These are phyloP conservation scores for Spodoptera exigua DNA, from an alignment of 2,888 invertebrate species.

Conservation along the genomic window DNA sequence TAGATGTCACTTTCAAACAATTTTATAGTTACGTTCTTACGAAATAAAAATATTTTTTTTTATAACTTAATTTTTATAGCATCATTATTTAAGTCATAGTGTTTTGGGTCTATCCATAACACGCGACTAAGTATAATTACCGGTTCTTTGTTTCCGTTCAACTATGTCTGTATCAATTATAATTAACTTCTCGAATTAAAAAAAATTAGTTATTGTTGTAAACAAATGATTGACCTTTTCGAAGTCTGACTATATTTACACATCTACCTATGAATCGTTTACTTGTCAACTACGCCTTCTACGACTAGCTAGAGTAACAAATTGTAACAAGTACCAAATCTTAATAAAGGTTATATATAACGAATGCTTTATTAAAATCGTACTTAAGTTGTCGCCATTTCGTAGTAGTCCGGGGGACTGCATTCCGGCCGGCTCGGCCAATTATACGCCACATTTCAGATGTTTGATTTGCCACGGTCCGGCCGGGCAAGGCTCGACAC, in stretches of 20 bases:
- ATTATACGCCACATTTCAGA: conserved; percentile 60
- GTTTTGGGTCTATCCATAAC: neutral
- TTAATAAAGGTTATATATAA: conserved; percentile 17
- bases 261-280: neutral
- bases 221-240: too few species aligned
- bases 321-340: conserved; percentile 4
- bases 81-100: conserved; percentile 1
- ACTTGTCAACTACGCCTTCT: conserved; percentile 4
- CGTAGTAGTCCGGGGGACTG: conserved; percentile 36
- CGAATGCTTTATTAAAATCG: conserved; percentile 40
- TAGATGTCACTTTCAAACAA: conserved; percentile 6
- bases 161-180: too few species aligned
- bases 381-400: conserved; percentile 40
- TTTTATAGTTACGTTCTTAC: neutral
- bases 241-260: too few species aligned
- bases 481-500: conserved; percentile 30
- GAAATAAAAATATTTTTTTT: too few species aligned
- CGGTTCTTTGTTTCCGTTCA: too few species aligned
- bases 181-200: too few species aligned
- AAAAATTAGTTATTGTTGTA: too few species aligned
- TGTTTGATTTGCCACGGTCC: conserved; percentile 60
- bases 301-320: neutral
- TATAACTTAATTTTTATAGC: too few species aligned
- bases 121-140: neutral
- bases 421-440: conserved; percentile 50